Conservation (phyloP, 1,140 invertebrate genomes). For the Cylas formicarius region DNA sequence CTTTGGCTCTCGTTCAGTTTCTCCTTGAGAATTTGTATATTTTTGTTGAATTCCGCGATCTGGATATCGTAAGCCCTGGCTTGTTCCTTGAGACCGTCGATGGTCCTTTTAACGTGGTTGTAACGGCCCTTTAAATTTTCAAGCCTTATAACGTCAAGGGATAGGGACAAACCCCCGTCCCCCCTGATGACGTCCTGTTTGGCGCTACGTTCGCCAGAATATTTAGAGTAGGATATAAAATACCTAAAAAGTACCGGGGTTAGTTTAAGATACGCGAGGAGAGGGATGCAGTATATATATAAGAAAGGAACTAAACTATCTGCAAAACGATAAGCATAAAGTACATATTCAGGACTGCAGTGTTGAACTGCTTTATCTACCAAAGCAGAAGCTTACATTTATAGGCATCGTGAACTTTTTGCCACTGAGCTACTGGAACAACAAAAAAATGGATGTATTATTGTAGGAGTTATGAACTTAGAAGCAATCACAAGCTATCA, state of each 20-base stretch:
- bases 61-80: conserved; percentile 12
- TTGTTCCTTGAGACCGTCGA: conserved; percentile 11
- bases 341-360: background rate
- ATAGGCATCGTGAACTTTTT: too few relatives aligned
- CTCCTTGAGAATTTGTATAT: conserved; percentile 12
- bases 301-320: too few relatives aligned
- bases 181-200: conserved; percentile 28
- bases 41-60: conserved; percentile 16
- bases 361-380: too few relatives aligned
- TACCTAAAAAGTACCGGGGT: conserved; percentile 28
- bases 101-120: conserved; percentile 4
- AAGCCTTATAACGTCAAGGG: conserved; percentile 29
- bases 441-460: too few relatives aligned
- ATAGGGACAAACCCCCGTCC: conserved; percentile 32
- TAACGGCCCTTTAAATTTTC: conserved; percentile 25
- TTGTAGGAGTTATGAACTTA: too few relatives aligned
- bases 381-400: too few relatives aligned
- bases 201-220: conserved; percentile 33
- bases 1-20: conserved; percentile 19
- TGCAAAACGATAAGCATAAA: background rate
- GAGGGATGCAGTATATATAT: background rate
- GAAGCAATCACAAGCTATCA: too few relatives aligned
- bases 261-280: conserved; percentile 4
- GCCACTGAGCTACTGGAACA: too few relatives aligned
- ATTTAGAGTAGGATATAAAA: conserved; percentile 32